Base-by-base conservation (phyloP, 23 tunicate genomes). In the Styela clava region DNA sequence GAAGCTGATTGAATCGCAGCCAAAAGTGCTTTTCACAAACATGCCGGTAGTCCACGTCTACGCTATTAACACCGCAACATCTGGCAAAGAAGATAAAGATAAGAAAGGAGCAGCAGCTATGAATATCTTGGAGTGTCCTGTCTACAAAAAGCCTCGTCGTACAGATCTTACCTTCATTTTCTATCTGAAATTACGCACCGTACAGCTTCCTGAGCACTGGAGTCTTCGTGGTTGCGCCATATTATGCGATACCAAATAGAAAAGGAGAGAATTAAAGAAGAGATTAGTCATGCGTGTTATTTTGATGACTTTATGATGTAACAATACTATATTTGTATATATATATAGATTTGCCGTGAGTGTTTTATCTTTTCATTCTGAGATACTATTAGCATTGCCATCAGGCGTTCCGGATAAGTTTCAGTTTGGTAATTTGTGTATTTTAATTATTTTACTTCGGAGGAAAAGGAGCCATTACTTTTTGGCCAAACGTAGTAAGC, bases 1-100 rank as follows among this genome's bases (percentile, higher is more conserved):
- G 32, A 91, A 91, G 79, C 69, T 96, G 68, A 73, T 91, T 51
- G 99, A 96, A 52, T 87, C 99, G 3, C 88, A 71, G 31, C 88
- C 97, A 2, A 96, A 96, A 85, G 99, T 96, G 24, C 78, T 96
- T 31, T 96, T 91, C 79, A 87, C 94, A 1, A 35, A 97, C 25
- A 86, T 96, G 87, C 99, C 99, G 1, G 99, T 96, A 1, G 99
- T 93, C 20, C 99, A 96, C 69, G 97, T 96, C 67, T 96, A 91
- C 81, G 99, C 99, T 63, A 88, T 96, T 64, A 96, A 96, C 88
- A 79, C 95, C 63, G 35, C 68, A 1, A 30, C 72, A 31, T 88
- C 86, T 22, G 85, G 85, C 35, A 80, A 74, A 52, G 61, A 86
- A 29, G 87, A 84, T 1, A 52, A 56, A 52, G 87, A 95, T 62